Percentiles rank a stretch among this genome's conserved stretches.
Evolutionary conservation across 2,113 vertebrate genomes (phyloP).

Genomic region (Axis porcinus): DNA sequence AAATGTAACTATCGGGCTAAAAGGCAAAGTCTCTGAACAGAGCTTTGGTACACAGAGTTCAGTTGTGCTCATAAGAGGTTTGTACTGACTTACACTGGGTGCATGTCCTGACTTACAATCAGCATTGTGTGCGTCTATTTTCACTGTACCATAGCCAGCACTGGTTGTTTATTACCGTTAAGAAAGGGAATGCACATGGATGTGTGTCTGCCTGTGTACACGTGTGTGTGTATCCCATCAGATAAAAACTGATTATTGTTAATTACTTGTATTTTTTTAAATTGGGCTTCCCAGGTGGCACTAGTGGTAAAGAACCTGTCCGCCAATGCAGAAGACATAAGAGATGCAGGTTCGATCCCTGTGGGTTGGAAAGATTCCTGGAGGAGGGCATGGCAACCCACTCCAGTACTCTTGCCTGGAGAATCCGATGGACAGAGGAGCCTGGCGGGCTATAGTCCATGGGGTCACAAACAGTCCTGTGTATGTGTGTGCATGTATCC

Average conservation of each 20-base stretch:
- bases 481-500: background rate
- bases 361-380: background rate
- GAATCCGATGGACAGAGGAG: background rate
- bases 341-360: background rate
- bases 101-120: background rate
- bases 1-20: conserved; percentile 9
- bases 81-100: background rate
- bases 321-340: background rate
- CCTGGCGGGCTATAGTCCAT: fast-evolving
- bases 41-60: background rate
- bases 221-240: background rate
- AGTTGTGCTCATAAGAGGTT: background rate
- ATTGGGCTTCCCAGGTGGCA: too few species aligned
- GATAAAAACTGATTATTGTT: background rate
- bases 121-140: background rate
- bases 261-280: background rate
- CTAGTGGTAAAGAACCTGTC: background rate
- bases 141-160: background rate
- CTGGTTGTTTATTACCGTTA: background rate
- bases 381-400: background rate
- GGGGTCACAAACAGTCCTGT: background rate
- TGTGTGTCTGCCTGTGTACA: background rate
- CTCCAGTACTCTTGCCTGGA: background rate
- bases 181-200: background rate
- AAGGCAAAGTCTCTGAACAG: background rate